Percentiles rank a stretch among this genome's conserved stretches.
phyloP scores from a whole-genome alignment of 2,888 invertebrate genomes.

The Acleris cristana region DNA sequence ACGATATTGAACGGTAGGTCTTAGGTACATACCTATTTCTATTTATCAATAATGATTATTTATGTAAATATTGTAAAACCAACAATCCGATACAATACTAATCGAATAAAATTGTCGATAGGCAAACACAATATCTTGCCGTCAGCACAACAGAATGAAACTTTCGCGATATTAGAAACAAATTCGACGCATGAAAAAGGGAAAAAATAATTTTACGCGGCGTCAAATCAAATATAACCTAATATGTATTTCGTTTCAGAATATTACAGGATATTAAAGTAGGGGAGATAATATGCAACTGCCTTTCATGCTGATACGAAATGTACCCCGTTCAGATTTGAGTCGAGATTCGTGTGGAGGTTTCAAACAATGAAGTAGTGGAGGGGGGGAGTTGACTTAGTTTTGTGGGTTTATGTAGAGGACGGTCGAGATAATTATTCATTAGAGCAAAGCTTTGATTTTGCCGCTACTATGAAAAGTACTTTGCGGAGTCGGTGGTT shows the following conservation, averaged over 20 bases:
- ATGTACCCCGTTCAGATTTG: background rate
- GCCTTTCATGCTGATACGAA: background rate
- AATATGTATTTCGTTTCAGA: conserved; percentile 9
- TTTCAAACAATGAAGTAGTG: background rate
- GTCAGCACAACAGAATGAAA: conserved; percentile 10
- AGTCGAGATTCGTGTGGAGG: background rate
- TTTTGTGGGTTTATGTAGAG: conserved; percentile 5
- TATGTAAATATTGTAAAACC: background rate
- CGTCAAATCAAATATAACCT: conserved; percentile 29
- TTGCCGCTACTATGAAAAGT: conserved; percentile 3
- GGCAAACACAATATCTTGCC: conserved; percentile 9
- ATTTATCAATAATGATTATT: no score
- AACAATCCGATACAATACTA: background rate
- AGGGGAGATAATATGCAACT: conserved; percentile 12
- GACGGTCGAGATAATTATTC: conserved; percentile 14
- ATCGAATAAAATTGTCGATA: conserved; percentile 8
- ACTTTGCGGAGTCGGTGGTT: background rate
- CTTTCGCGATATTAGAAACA: conserved; percentile 29
- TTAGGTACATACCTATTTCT: no score
- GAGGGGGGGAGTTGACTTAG: background rate
- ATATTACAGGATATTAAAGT: conserved; percentile 22
- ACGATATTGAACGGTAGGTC: no score
- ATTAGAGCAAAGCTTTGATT: conserved; percentile 11
- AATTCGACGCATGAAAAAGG: conserved; percentile 24
- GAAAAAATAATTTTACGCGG: conserved; percentile 20